Conservation (phyloP, 2,888 invertebrate genomes). For the Macrophya alboannulata region DNA sequence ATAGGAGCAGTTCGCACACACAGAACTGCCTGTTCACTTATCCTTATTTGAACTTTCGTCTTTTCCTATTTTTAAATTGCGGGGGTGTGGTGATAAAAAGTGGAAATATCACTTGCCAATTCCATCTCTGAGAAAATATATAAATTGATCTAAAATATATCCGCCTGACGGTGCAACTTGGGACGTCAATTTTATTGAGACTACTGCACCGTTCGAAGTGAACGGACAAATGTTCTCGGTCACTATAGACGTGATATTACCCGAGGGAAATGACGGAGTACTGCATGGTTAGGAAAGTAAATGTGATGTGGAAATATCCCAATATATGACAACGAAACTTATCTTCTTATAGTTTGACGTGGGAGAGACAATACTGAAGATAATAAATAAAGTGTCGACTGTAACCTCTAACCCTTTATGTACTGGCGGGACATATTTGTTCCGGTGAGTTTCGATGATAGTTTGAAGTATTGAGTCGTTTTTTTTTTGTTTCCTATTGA, state of each 20-base stretch:
- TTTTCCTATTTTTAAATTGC: background rate
- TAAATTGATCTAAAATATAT: background rate
- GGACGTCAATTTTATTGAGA: constrained; percentile 5
- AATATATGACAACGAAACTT: background rate
- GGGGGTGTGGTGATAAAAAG: background rate
- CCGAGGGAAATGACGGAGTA: constrained; percentile 9
- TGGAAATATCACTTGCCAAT: background rate
- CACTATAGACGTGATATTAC: constrained; percentile 10
- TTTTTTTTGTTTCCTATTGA: background rate
- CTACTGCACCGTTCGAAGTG: background rate
- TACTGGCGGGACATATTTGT: background rate
- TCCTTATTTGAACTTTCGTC: background rate
- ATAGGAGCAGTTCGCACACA: background rate
- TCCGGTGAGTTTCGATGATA: background rate
- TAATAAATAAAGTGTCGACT: background rate
- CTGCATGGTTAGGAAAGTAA: background rate
- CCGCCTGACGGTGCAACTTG: background rate
- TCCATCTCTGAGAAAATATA: background rate
- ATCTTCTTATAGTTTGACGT: background rate
- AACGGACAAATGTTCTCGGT: background rate
- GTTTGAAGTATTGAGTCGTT: background rate
- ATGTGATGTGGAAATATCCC: background rate
- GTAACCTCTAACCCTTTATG: background rate
- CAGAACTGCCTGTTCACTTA: background rate
- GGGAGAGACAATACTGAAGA: background rate